Conservation (phyloP, 2,888 invertebrate genomes). For the Tryphoninae sp. region DNA sequence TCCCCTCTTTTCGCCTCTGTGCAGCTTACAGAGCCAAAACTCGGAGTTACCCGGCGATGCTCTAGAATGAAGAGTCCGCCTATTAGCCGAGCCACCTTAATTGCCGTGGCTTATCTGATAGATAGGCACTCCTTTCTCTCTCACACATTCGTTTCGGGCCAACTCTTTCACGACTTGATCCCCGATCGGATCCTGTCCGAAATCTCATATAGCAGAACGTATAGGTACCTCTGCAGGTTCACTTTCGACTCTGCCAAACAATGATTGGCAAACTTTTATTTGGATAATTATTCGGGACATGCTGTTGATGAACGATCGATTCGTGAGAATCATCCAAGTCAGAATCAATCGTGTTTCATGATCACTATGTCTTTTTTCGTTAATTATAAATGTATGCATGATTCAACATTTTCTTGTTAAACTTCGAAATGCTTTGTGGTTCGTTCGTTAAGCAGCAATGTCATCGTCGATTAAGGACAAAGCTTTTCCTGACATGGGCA, state of each 20-base stretch:
- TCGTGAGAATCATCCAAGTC: too few relatives aligned
- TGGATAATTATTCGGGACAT: conserved; percentile 19
- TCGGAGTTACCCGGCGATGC: conserved; percentile 37
- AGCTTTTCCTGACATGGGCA: not conserved
- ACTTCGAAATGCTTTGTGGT: conserved; percentile 5
- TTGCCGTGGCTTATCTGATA: conserved; percentile 65
- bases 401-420: not conserved
- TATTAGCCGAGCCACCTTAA: conserved; percentile 64
- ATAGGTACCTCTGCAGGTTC: not conserved
- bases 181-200: conserved; percentile 8
- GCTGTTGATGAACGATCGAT: too few relatives aligned
- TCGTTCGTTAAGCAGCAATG: conserved; percentile 16
- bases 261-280: conserved; percentile 39
- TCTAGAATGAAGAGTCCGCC: conserved; percentile 59
- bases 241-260: conserved; percentile 2
- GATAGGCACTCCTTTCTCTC: conserved; percentile 39
- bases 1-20: conserved; percentile 5
- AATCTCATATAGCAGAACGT: not conserved
- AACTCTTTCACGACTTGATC: not conserved
- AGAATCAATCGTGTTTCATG: not conserved
- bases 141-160: conserved; percentile 2
- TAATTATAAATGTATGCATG: not conserved
- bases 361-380: not conserved
- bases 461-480: conserved; percentile 14
- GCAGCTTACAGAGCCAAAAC: conserved; percentile 23